phyloP scores from a whole-genome alignment of 2,888 invertebrate genomes.

The Nymphalis c-album region DNA sequence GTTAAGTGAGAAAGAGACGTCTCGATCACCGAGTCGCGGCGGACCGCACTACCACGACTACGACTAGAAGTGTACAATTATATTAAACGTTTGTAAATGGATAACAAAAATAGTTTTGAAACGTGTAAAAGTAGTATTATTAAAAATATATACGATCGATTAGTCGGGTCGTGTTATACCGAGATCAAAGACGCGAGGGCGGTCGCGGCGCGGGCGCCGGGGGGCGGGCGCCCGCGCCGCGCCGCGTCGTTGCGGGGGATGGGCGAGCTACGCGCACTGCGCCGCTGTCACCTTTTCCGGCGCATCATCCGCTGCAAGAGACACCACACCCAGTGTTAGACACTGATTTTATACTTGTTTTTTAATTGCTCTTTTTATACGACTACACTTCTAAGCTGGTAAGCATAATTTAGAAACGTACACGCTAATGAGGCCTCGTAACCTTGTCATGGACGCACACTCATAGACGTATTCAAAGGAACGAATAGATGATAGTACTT shows the following conservation, averaged over 20 bases:
- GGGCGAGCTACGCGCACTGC: conserved; percentile 78
- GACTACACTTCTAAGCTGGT: conserved; percentile 52
- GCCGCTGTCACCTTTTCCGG: conserved; percentile 81
- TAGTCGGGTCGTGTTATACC: conserved; percentile 78
- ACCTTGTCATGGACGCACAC: conserved; percentile 13
- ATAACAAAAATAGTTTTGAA: conserved; percentile 58
- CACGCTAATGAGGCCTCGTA: conserved; percentile 40
- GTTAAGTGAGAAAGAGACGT: conserved; percentile 73
- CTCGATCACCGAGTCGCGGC: conserved; percentile 65
- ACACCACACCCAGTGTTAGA: conserved; percentile 81
- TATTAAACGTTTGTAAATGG: conserved; percentile 49
- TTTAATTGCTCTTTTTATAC: conserved; percentile 44
- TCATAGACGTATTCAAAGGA: no score
- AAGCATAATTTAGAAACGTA: conserved; percentile 41
- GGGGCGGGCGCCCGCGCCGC: conserved; percentile 46
- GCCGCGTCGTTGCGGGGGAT: conserved; percentile 45
- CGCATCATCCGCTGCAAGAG: conserved; percentile 81
- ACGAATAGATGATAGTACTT: no score
- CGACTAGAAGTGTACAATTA: conserved; percentile 58
- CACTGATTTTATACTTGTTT: conserved; percentile 69
- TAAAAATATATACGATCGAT: conserved; percentile 69
- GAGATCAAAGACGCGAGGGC: conserved; percentile 74
- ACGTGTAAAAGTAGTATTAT: conserved; percentile 54
- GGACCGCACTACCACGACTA: conserved; percentile 66
- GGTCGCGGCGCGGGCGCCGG: conserved; percentile 50